Evolutionary conservation across 2,888 invertebrate species (phyloP).

Genomic region (Pyrgus malvae): DNA sequence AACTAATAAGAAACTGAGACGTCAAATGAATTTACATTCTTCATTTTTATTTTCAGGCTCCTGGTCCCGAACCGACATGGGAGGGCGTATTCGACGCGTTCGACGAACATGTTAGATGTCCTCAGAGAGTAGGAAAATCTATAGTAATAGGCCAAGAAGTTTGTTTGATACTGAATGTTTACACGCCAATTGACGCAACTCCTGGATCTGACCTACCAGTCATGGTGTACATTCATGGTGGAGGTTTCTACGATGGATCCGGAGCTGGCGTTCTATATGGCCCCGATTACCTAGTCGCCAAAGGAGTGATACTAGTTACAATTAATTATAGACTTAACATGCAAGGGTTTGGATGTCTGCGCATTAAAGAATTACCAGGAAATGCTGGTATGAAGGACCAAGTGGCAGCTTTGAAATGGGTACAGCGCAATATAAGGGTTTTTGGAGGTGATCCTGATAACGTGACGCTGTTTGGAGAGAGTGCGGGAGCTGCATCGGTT

Average conservation of each 20-base stretch:
- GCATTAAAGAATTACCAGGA: constrained; percentile 64
- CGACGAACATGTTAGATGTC: constrained; percentile 56
- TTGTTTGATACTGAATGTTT: constrained; percentile 61
- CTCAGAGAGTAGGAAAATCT: constrained; percentile 44
- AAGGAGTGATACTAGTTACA: constrained; percentile 61
- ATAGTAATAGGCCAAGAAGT: constrained; percentile 48
- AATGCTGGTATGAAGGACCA: constrained; percentile 67
- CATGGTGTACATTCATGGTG: constrained; percentile 70
- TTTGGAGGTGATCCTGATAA: constrained; percentile 65
- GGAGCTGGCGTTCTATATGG: constrained; percentile 52
- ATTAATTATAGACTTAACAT: constrained; percentile 67
- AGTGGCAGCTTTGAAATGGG: constrained; percentile 62
- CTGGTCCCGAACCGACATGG: constrained; percentile 62
- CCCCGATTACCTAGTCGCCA: constrained; percentile 55
- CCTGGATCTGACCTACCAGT: constrained; percentile 50
- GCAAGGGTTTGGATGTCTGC: constrained; percentile 57
- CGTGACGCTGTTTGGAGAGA: constrained; percentile 66
- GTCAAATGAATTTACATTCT: not conserved
- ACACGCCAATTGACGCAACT: constrained; percentile 47
- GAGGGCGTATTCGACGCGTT: constrained; percentile 55
- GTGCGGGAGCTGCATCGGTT: constrained; percentile 62
- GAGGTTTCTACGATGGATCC: constrained; percentile 62
- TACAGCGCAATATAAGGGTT: constrained; percentile 52
- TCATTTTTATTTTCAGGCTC: constrained; percentile 47
- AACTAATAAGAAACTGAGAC: no score